phyloP scores from a whole-genome alignment of 1,140 invertebrate species.

The Anoplolepis gracilipes region DNA sequence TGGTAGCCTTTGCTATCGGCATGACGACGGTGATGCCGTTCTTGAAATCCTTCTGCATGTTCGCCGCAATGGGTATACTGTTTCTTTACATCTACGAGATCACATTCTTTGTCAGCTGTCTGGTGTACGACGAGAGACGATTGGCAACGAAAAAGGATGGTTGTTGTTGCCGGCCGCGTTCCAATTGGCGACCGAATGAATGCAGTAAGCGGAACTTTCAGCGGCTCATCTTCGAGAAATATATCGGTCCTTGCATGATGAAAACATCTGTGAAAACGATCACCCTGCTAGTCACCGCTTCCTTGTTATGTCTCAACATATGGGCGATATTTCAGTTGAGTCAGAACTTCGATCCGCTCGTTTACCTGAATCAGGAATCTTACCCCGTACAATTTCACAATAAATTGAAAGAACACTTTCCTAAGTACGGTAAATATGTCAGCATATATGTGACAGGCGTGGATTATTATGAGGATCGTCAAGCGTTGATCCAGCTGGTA shows the following conservation, averaged over 20 bases:
- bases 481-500: conserved; percentile 75
- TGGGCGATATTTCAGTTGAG: conserved; percentile 85
- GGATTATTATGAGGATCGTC: conserved; percentile 81
- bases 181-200: conserved; percentile 84
- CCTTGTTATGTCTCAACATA: conserved; percentile 76
- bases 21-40: conserved; percentile 87
- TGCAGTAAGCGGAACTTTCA: conserved; percentile 85
- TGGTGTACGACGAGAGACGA: conserved; percentile 86
- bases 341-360: conserved; percentile 87
- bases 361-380: conserved; percentile 86
- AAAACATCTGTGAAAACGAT: conserved; percentile 83
- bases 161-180: conserved; percentile 82
- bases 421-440: conserved; percentile 84
- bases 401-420: conserved; percentile 85
- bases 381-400: conserved; percentile 83
- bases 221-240: conserved; percentile 84
- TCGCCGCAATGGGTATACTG: conserved; percentile 85
- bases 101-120: conserved; percentile 87
- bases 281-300: conserved; percentile 82
- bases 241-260: conserved; percentile 84
- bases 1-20: conserved; percentile 89
- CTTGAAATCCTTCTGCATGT: conserved; percentile 86
- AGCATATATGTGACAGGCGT: conserved; percentile 85
- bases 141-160: conserved; percentile 84
- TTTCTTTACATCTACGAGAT: conserved; percentile 86